These are phyloP conservation scores for Morelia viridis DNA, from an alignment of 2,797 vertebrate genomes.

Conservation along the genomic window DNA sequence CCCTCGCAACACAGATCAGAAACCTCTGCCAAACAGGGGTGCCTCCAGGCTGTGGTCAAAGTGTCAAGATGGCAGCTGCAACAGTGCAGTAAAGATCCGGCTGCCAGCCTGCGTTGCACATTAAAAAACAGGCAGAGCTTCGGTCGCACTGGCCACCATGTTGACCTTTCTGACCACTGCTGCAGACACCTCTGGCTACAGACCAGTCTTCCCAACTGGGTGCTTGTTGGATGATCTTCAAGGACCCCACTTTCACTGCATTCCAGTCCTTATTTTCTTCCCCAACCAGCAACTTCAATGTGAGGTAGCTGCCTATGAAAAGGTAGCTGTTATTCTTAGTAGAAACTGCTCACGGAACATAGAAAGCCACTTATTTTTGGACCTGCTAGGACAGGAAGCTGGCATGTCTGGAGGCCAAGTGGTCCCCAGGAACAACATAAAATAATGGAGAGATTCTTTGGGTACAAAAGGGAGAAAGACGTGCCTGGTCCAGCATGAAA, in stretches of 20 bases:
- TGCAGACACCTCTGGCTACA: too few species aligned
- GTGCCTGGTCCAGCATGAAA: background rate
- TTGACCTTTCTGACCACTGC: too few species aligned
- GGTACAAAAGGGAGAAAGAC: background rate
- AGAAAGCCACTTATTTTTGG: background rate
- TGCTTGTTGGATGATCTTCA: too few species aligned
- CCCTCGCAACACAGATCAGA: too few species aligned
- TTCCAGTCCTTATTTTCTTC: conserved; percentile 27
- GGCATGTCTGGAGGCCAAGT: background rate
- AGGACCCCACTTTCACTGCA: conserved; percentile 31
- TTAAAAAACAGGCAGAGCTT: too few species aligned
- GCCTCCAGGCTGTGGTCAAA: too few species aligned
- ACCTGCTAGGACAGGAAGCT: background rate
- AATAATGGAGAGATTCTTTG: background rate
- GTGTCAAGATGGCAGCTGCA: too few species aligned
- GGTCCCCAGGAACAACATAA: background rate
- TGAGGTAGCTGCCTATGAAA: background rate
- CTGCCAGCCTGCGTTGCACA: too few species aligned
- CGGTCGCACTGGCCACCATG: too few species aligned
- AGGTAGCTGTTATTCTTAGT: accelerated
- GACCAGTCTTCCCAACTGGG: too few species aligned
- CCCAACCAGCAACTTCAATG: background rate
- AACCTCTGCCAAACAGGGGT: too few species aligned
- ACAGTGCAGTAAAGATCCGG: too few species aligned
- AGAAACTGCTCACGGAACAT: accelerated